Percentiles rank a stretch among this genome's conserved stretches.
phyloP scores from a whole-genome alignment of 2,113 vertebrate genomes.

The Haemorhous mexicanus region DNA sequence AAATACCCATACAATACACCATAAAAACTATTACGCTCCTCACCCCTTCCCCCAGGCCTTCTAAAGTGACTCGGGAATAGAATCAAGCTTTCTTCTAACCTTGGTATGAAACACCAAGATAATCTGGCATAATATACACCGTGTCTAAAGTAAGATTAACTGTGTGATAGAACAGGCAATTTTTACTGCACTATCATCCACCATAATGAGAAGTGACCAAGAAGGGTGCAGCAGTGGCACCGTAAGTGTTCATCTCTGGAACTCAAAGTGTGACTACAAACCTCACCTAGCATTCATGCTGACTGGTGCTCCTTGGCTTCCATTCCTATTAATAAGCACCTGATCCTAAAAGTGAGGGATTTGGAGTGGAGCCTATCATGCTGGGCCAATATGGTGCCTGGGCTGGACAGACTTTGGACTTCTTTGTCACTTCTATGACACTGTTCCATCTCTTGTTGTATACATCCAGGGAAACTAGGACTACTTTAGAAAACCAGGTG shows the following conservation, averaged over 20 bases:
- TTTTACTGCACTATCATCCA: background rate
- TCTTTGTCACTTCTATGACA: background rate
- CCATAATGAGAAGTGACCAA: background rate
- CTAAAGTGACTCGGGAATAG: background rate
- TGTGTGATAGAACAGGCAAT: background rate
- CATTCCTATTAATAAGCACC: background rate
- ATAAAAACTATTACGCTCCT: background rate
- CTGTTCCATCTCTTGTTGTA: fast-evolving
- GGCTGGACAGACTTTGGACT: background rate
- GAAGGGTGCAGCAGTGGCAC: background rate
- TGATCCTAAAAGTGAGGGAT: background rate
- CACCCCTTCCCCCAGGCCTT: background rate
- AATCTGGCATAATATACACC: background rate
- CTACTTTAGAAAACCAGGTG: background rate
- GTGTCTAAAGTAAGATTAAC: background rate
- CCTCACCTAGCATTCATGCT: background rate
- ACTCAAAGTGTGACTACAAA: background rate
- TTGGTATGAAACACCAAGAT: background rate
- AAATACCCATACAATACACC: background rate
- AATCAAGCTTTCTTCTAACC: background rate
- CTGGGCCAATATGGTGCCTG: background rate
- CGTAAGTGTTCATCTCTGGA: background rate
- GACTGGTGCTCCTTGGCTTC: background rate
- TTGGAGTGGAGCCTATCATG: background rate
- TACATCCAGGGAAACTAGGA: background rate